Evolutionary conservation across 2,113 vertebrate species (phyloP).

Genomic region (Pyxicephalus adspersus): DNA sequence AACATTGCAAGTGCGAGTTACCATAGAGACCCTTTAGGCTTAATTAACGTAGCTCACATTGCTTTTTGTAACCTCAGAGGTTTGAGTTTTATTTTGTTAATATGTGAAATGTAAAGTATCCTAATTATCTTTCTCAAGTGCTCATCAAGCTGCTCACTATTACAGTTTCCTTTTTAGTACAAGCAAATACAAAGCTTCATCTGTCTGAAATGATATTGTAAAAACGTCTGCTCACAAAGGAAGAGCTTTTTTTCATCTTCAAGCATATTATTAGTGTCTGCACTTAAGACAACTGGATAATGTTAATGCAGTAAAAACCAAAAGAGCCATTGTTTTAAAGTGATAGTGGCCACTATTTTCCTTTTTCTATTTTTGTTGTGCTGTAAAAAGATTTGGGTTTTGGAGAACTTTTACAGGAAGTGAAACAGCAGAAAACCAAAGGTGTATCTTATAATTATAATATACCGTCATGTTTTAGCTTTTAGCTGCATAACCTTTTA

Average conservation of each 20-base stretch:
- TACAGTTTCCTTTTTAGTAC: slow-evolving; percentile 25
- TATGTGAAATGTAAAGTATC: slow-evolving; percentile 35
- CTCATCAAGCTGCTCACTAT: slow-evolving; percentile 7
- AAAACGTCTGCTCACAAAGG: slow-evolving; percentile 21
- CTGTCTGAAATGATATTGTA: slow-evolving; percentile 18
- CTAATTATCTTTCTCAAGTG: slow-evolving; percentile 29
- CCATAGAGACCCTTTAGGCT: slow-evolving; percentile 65
- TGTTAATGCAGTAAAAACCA: neutral
- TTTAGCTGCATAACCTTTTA: too few relatives aligned
- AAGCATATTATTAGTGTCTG: slow-evolving; percentile 37
- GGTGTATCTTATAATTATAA: too few relatives aligned
- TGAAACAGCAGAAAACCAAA: too few relatives aligned
- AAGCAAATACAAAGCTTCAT: slow-evolving; percentile 34
- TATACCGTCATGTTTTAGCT: too few relatives aligned
- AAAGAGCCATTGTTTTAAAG: neutral
- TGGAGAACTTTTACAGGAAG: too few relatives aligned
- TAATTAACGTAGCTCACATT: slow-evolving; percentile 49
- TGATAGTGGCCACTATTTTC: neutral
- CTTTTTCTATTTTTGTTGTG: too few relatives aligned
- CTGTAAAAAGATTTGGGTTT: too few relatives aligned
- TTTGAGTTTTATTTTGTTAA: slow-evolving; percentile 47
- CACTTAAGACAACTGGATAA: slow-evolving; percentile 7
- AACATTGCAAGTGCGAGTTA: slow-evolving; percentile 59
- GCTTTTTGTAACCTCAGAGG: slow-evolving; percentile 29
- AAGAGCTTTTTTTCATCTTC: slow-evolving; percentile 38